These are phyloP conservation scores for Dioctria linearis DNA, from an alignment of 2,888 invertebrate species.

Conservation along the genomic window DNA sequence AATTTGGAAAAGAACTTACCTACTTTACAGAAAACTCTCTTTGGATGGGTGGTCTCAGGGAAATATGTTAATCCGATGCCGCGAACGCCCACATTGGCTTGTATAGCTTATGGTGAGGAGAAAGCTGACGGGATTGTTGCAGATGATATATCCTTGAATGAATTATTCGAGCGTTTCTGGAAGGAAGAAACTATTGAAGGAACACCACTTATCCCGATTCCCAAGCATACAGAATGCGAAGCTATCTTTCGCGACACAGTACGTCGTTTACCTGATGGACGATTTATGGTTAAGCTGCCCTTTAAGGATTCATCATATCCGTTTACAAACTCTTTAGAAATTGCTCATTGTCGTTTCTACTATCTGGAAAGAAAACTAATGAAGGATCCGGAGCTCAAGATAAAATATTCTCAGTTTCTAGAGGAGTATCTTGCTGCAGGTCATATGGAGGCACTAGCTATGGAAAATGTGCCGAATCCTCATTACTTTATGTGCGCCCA, in stretches of 20 bases:
- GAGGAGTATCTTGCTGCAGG: conserved; percentile 20
- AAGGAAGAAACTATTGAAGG: neutral
- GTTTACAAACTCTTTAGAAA: neutral
- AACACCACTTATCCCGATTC: neutral
- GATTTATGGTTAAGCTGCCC: neutral
- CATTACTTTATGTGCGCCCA: conserved; percentile 51
- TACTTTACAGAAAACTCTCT: no score
- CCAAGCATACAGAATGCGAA: no score
- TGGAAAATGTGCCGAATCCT: neutral
- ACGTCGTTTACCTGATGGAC: no score
- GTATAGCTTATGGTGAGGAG: neutral
- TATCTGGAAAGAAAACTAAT: neutral
- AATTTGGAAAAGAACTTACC: neutral
- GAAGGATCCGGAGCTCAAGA: neutral
- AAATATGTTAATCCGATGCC: neutral
- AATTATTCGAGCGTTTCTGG: conserved; percentile 26
- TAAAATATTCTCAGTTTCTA: conserved; percentile 21
- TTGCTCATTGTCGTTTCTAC: neutral
- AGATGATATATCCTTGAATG: neutral
- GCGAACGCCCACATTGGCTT: neutral
- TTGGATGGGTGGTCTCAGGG: conserved; percentile 11
- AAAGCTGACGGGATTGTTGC: neutral
- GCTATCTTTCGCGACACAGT: no score
- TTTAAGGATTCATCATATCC: neutral
- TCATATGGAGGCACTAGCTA: conserved; percentile 35